phyloP scores from a whole-genome alignment of 2,113 vertebrate genomes.

The Heterotis niloticus region DNA sequence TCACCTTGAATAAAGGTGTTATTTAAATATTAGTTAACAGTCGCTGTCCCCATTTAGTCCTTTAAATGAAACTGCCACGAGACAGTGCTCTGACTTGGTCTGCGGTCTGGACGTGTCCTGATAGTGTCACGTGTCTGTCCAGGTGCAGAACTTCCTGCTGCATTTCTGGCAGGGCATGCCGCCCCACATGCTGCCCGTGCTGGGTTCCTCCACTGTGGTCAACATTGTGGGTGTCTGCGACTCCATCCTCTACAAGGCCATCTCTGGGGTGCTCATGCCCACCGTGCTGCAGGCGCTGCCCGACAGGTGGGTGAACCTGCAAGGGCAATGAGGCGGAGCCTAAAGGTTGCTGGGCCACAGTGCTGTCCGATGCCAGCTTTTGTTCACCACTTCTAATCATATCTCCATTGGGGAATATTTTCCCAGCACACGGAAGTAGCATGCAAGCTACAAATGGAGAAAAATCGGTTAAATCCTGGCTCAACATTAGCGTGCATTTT shows the following conservation, averaged over 20 bases:
- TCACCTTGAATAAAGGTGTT: too few relatives aligned
- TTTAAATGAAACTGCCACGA: not conserved
- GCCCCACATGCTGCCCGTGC: slow-evolving; percentile 92
- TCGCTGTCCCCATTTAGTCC: not conserved
- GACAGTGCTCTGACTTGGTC: not conserved
- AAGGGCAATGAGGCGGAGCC: not conserved
- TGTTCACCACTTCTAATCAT: too few relatives aligned
- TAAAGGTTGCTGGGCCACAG: too few relatives aligned
- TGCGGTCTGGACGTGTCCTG: slow-evolving; percentile 2
- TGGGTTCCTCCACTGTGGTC: slow-evolving; percentile 90
- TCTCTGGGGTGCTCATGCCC: slow-evolving; percentile 97
- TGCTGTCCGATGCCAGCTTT: too few relatives aligned
- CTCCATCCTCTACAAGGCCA: slow-evolving; percentile 98
- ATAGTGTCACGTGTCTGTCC: slow-evolving; percentile 7
- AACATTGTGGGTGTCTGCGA: slow-evolving; percentile 98
- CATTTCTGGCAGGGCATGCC: slow-evolving; percentile 99
- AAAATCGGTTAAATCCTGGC: too few relatives aligned
- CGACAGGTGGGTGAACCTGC: slow-evolving; percentile 78
- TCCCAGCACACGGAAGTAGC: too few relatives aligned
- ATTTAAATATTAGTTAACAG: too few relatives aligned
- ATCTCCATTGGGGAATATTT: too few relatives aligned
- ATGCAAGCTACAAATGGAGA: too few relatives aligned
- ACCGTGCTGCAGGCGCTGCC: slow-evolving; percentile 94
- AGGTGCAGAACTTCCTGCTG: slow-evolving; percentile 99
- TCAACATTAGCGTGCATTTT: too few relatives aligned